Conservation (phyloP, 2,113 vertebrate genomes). For the Melospiza georgiana region DNA sequence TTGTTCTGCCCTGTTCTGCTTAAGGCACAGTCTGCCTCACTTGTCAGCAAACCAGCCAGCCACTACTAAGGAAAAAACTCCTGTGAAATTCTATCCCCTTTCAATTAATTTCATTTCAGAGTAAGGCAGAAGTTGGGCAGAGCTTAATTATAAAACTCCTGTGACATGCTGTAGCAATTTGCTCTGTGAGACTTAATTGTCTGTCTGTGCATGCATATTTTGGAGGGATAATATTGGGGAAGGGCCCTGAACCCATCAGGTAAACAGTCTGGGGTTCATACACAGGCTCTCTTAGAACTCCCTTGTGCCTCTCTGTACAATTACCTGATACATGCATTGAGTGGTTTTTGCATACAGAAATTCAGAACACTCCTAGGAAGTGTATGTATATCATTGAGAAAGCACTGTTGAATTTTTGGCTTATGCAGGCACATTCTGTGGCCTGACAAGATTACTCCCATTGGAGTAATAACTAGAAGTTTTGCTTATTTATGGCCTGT, state of each 20-base stretch:
- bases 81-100: neutral
- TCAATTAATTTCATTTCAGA: neutral
- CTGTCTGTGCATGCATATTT: neutral
- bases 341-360: neutral
- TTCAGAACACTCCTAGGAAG: neutral
- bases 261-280: neutral
- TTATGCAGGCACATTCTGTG: slow-evolving; percentile 38
- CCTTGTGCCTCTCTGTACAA: neutral
- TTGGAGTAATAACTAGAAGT: slow-evolving; percentile 52
- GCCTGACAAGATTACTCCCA: slow-evolving; percentile 39
- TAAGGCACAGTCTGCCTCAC: neutral
- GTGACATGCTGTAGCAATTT: neutral
- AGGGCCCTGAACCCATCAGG: neutral
- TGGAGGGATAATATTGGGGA: neutral
- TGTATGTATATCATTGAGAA: neutral
- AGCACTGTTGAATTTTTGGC: slow-evolving; percentile 41
- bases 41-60: neutral
- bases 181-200: neutral
- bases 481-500: slow-evolving; percentile 60
- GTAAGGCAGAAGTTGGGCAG: neutral
- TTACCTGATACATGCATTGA: neutral
- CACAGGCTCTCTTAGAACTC: neutral
- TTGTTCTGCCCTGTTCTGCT: neutral
- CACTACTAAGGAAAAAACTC: neutral
- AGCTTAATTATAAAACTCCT: neutral